A percentile compares a stretch with the other conserved stretches of the same genome.
Evolutionary conservation across 2,888 invertebrate species (phyloP).

Genomic region (Deroplatys truncata): DNA sequence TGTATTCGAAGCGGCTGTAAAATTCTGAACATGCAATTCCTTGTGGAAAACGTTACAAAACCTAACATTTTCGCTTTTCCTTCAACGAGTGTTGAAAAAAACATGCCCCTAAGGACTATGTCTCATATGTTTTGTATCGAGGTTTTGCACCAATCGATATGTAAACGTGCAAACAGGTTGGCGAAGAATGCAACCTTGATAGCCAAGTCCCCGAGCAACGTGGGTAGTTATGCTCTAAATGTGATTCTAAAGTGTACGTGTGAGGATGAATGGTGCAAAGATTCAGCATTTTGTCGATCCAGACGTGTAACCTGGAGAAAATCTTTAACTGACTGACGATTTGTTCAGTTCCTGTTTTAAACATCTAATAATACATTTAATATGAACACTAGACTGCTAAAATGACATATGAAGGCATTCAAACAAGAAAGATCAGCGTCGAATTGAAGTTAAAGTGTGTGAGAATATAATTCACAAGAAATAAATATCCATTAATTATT

Average conservation of each 20-base stretch:
- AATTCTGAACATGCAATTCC: not conserved
- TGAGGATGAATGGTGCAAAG: no score
- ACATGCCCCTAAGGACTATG: not conserved
- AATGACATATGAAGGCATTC: no score
- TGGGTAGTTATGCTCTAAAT: not conserved
- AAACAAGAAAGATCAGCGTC: no score
- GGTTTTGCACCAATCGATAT: not conserved
- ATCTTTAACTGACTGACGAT: no score
- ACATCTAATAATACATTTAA: no score
- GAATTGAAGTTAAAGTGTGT: no score
- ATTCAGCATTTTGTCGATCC: no score
- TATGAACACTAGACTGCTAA: no score
- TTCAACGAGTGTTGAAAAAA: not conserved
- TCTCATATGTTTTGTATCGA: not conserved
- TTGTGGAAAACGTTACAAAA: not conserved
- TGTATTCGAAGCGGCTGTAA: not conserved
- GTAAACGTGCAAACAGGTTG: not conserved
- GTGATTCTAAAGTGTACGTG: not conserved
- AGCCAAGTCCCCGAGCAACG: not conserved
- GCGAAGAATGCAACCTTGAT: not conserved
- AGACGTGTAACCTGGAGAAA: no score
- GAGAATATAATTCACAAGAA: no score
- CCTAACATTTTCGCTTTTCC: not conserved
- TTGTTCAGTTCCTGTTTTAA: no score
- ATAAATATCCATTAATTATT: no score